Percentiles rank a stretch among this genome's conserved stretches.
Conservation (phyloP, 2,113 vertebrate genomes). For the Oryzias melastigma region DNA sequence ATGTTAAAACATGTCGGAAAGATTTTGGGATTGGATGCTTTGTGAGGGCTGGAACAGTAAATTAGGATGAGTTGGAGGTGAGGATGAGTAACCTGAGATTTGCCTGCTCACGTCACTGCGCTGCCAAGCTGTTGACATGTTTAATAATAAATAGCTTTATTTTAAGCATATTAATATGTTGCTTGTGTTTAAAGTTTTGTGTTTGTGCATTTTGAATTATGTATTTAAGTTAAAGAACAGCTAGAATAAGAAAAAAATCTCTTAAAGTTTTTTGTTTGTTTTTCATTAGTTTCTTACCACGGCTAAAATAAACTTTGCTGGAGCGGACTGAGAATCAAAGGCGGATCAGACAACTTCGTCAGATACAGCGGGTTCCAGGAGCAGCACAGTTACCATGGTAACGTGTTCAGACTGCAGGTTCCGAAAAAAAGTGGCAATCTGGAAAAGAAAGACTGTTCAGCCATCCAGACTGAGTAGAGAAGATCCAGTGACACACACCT, state of each 20-base stretch:
- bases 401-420: slow-evolving; percentile 27
- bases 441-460: slow-evolving; percentile 57
- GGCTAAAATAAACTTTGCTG: slow-evolving; percentile 20
- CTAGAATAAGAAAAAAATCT: neutral
- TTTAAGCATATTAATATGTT: slow-evolving; percentile 24
- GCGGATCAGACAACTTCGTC: slow-evolving; percentile 36
- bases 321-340: slow-evolving; percentile 1
- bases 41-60: neutral
- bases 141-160: slow-evolving; percentile 68
- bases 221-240: neutral
- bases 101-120: slow-evolving; percentile 26
- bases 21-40: slow-evolving; percentile 5
- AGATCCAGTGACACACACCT: slow-evolving; percentile 57
- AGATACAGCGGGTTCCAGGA: slow-evolving; percentile 18
- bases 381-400: slow-evolving; percentile 28
- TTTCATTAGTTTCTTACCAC: slow-evolving; percentile 1
- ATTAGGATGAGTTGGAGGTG: slow-evolving; percentile 21
- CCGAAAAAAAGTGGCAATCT: slow-evolving; percentile 61
- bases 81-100: slow-evolving; percentile 64
- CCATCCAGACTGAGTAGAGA: slow-evolving; percentile 22
- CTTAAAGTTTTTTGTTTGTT: neutral
- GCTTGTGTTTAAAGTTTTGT: slow-evolving; percentile 9
- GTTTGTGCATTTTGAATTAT: neutral
- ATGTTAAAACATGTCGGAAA: too few species aligned
- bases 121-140: slow-evolving; percentile 63